Evolutionary conservation across 2,113 vertebrate species (phyloP).

Genomic region (Prunella fulvescens): DNA sequence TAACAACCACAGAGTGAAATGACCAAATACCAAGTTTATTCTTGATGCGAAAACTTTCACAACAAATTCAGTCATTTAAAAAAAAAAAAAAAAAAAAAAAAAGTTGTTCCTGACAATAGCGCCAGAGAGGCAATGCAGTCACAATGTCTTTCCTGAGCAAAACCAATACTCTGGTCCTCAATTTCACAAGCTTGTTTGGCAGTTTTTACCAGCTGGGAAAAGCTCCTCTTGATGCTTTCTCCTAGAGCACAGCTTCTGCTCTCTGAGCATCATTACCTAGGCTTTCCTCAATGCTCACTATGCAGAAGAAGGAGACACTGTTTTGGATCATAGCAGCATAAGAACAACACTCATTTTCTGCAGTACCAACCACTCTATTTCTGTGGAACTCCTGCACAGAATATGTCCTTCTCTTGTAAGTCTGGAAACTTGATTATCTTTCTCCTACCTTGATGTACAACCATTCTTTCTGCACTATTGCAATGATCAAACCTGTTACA

Average conservation of each 20-base stretch:
- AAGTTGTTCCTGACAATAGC: not conserved
- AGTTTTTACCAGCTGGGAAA: not conserved
- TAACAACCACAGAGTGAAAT: not conserved
- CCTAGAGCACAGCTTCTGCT: not conserved
- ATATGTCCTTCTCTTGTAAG: not conserved
- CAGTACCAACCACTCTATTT: not conserved
- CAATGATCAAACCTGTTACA: not conserved
- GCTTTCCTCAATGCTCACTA: not conserved
- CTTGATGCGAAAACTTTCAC: not conserved
- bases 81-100: not conserved
- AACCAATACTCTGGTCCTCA: not conserved
- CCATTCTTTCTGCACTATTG: not conserved
- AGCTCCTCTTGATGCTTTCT: not conserved
- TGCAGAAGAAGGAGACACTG: not conserved
- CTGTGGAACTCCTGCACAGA: not conserved
- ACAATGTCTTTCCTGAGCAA: not conserved
- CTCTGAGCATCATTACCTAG: not conserved
- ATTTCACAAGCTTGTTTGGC: not conserved
- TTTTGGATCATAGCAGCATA: rapidly evolving
- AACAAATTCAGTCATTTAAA: not conserved
- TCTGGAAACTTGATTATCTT: not conserved
- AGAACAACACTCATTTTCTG: not conserved
- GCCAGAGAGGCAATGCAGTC: not conserved
- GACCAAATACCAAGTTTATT: not conserved
- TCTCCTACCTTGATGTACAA: not conserved